phyloP scores from a whole-genome alignment of 2,113 vertebrate genomes.

The Melanerpes formicivorus region DNA sequence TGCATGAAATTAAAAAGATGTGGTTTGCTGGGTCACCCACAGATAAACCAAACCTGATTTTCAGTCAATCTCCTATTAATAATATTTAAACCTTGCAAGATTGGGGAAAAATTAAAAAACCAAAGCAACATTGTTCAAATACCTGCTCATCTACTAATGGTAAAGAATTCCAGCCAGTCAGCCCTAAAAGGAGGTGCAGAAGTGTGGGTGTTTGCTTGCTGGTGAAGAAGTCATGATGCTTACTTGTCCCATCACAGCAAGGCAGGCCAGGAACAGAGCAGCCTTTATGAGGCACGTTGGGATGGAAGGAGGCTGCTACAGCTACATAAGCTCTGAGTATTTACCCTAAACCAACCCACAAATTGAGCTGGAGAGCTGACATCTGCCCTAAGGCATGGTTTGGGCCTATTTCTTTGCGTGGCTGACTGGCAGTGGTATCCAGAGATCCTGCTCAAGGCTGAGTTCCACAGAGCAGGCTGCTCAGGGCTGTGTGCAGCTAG shows the following conservation, averaged over 20 bases:
- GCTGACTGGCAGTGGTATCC: not conserved
- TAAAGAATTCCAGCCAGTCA: not conserved
- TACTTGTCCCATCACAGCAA: not conserved
- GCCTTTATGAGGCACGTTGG: not conserved
- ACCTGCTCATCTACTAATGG: not conserved
- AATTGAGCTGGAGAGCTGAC: too few relatives aligned
- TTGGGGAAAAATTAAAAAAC: not conserved
- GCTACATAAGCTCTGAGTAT: fast-evolving
- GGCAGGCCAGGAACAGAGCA: not conserved
- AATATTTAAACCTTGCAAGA: constrained; percentile 45
- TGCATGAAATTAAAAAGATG: constrained; percentile 84
- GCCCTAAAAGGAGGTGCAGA: not conserved
- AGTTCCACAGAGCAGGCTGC: not conserved
- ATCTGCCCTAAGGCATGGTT: not conserved
- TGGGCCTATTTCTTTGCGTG: not conserved
- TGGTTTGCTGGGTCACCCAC: constrained; percentile 77
- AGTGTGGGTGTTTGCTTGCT: not conserved
- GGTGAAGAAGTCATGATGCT: not conserved
- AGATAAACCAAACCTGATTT: constrained; percentile 76
- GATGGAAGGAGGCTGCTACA: not conserved
- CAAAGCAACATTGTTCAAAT: not conserved
- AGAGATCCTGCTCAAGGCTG: not conserved
- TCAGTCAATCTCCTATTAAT: constrained; percentile 73
- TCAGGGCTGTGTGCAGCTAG: not conserved
- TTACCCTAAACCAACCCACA: not conserved